phyloP scores from a whole-genome alignment of 2,888 invertebrate species.

The Aphidius colemani region DNA sequence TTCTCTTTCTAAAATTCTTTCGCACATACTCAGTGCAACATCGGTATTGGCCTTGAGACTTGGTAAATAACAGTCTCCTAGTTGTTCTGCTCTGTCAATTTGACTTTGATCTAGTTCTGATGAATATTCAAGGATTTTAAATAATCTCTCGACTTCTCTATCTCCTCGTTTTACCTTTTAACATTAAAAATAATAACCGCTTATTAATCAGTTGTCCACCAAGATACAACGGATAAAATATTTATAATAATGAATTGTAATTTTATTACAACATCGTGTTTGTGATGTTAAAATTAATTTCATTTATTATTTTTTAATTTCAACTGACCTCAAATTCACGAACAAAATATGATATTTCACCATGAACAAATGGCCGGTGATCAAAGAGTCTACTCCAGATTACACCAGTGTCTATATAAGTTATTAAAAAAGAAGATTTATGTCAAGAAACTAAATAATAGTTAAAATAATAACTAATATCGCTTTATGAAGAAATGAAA shows the following conservation, averaged over 20 bases:
- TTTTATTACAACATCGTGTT: background rate
- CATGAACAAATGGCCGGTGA: constrained; percentile 83
- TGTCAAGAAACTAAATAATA: constrained; percentile 15
- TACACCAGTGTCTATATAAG: constrained; percentile 70
- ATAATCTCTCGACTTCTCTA: constrained; percentile 78
- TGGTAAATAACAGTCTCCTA: constrained; percentile 67
- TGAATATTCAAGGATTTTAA: constrained; percentile 75
- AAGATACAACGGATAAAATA: background rate
- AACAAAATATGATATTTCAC: constrained; percentile 82
- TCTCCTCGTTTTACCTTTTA: constrained; percentile 76
- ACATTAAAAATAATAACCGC: constrained; percentile 4
- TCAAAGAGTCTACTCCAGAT: constrained; percentile 86
- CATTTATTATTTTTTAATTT: constrained; percentile 8
- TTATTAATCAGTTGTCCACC: constrained; percentile 8
- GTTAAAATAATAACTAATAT: background rate
- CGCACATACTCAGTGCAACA: constrained; percentile 68
- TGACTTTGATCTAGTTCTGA: constrained; percentile 79
- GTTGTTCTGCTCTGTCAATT: constrained; percentile 70
- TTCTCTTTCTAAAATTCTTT: constrained; percentile 68
- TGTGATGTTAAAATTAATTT: background rate
- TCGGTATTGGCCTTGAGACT: constrained; percentile 70
- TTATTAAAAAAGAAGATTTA: background rate
- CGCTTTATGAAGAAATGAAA: background rate
- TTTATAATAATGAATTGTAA: background rate
- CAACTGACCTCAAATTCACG: constrained; percentile 81